Evolutionary conservation across 2,888 invertebrate genomes (phyloP).

Genomic region (Yponomeuta malinellus): DNA sequence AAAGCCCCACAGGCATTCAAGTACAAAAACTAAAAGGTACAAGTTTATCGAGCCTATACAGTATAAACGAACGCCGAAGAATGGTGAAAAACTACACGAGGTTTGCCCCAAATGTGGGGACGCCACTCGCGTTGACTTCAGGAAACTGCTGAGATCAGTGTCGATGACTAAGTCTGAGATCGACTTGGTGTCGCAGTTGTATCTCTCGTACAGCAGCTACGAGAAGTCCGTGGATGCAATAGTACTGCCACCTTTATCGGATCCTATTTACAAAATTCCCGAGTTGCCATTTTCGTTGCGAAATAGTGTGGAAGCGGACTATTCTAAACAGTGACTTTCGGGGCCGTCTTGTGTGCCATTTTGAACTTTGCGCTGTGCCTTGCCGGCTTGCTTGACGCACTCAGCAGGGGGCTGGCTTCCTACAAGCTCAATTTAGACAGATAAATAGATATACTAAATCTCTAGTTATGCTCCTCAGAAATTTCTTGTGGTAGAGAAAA

Average conservation of each 20-base stretch:
- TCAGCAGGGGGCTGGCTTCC: neutral
- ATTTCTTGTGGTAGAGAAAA: too few species aligned
- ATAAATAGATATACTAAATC: neutral
- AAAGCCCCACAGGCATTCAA: slow-evolving; percentile 27
- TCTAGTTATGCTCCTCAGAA: neutral
- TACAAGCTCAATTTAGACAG: slow-evolving; percentile 7
- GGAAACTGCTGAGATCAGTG: slow-evolving; percentile 49
- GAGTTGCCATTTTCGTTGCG: slow-evolving; percentile 50
- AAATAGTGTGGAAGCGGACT: slow-evolving; percentile 45
- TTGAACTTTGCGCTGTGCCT: slow-evolving; percentile 5
- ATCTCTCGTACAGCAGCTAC: slow-evolving; percentile 50
- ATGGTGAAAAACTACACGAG: neutral
- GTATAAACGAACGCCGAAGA: slow-evolving; percentile 35
- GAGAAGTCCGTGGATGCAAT: slow-evolving; percentile 53
- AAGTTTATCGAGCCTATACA: slow-evolving; percentile 52
- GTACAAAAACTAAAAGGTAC: slow-evolving; percentile 39
- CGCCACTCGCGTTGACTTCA: slow-evolving; percentile 47
- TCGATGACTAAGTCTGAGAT: slow-evolving; percentile 61
- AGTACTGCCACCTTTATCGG: slow-evolving; percentile 53
- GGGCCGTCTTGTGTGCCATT: slow-evolving; percentile 10
- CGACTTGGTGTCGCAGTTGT: slow-evolving; percentile 51
- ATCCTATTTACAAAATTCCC: slow-evolving; percentile 58
- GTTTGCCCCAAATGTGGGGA: slow-evolving; percentile 56
- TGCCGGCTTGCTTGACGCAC: neutral
- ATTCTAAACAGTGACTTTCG: slow-evolving; percentile 35